Base-by-base conservation (phyloP, 2,797 vertebrate genomes). In the Phrynocephalus forsythii region DNA sequence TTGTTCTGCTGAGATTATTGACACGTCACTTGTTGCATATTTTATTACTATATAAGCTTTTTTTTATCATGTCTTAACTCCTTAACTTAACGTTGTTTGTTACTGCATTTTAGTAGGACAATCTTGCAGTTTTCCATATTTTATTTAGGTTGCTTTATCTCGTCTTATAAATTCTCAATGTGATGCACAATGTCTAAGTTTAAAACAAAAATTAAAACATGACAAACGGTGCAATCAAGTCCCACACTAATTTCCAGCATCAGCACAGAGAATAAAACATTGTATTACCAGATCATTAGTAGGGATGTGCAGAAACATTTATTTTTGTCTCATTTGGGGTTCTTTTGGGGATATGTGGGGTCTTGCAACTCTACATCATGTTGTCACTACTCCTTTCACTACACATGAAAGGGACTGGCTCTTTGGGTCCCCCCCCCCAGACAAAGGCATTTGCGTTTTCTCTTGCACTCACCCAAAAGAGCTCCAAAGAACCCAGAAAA, bases 61-160 rank as follows among this genome's bases (percentile, higher is more conserved):
- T 78, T 87, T 83, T 87, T 75, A 84, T 80, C 78, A 85, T 44
- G 30, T 76, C 48, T 75, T 88, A 85, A 81, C 38, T 81, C 63
- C 22, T 76, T 75, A 81, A 81, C 52, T 85, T 30, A 76, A n/a
- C 72, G 69, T 26, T 85, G 83, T 79, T 85, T 84, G 4, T 30
- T 52, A 71, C 26, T 68, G 26, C 30, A 18, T 69, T 44, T 73
- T 28, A 81, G 11, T 60, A 72, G 48, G 3, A 56, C 38, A n/a
- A 83, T 56, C 71, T 72, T 63, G 83, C 71, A 75, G 71, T 52
- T 2, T 30, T n/a, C 67, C 68, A 48, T 50, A 20, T 52, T 52
- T 52, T 16, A 78, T 78, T 79, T 60, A 60, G n/a, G n/a, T 60
- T 60, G 50, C 16, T 79, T 78, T 28, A 50, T 78, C 6, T 6